Base-by-base conservation (phyloP, 2,113 vertebrate species). In the Helogale parvula region DNA sequence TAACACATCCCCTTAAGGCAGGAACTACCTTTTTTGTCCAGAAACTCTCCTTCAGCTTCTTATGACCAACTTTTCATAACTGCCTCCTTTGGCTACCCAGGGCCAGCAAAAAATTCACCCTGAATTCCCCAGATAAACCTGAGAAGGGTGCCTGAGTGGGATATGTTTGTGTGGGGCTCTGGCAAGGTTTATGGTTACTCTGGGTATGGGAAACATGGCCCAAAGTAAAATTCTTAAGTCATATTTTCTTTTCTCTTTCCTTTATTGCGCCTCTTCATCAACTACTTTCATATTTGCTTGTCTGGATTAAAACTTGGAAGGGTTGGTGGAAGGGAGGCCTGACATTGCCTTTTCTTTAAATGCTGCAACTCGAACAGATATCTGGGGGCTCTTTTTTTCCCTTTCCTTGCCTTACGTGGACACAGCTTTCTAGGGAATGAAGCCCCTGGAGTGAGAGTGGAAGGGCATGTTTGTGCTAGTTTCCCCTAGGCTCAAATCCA, bases 1-100 rank as follows among this genome's bases (percentile, higher is more conserved):
- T 92, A 86, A 54, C 57, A 82, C 7, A 27, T 90, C 25, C 35
- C 81, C 68, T 87, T 17, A 38, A 77, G 38, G 41, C 50, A 89
- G 71, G 54, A 71, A 69, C 17, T 7, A 38, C 74, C 33, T 96
- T 23, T 60, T 92, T 65, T 14, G 17, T 96, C 31, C 50, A 93
- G 80, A 96, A 96, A 90, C 41, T 86, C 57, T 97, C 33, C 86
- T 96, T 93, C 60, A 71, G 83, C 29, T 94, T 97, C 85, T 96
- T 89, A 83, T 60, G 84, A 93, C 47, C 79, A 80, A 19, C 4
- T 96, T 80, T 79, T 88, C 80, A 92, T 2, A 93, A 84, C 21
- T 84, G 29, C 57, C 31, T 54, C 38, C 35, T 94, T 81, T 84
- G 81, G 57, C 45, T 71, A 47, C n/a, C 60, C 50, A 92, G 25